Evolutionary conservation across 2,888 invertebrate species (phyloP), one percentile per base, ranked within the genome.

Genomic region (Branchipolynoe longqiensis): DNA sequence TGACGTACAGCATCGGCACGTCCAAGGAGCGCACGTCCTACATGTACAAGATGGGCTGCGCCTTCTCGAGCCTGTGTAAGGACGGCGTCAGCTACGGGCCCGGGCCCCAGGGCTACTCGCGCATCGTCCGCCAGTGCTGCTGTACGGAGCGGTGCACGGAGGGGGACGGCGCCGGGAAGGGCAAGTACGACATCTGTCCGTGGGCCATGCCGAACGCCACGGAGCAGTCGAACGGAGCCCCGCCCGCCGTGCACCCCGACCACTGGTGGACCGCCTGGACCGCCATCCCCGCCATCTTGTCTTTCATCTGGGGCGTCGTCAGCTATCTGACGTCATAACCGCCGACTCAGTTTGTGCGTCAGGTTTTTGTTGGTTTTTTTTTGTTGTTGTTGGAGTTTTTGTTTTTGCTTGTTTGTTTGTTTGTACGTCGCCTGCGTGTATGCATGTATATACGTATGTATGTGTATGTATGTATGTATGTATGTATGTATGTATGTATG

Each of bases 21-120:
- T 14, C 14, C 33, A 84, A 64, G 25, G 83, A 83, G 40, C 59
- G 84, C 3, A 84, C 84, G 18, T 28, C 62, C 48, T 84, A 41
- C 69, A 84, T 84, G 84, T 84, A 31, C 54, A 84, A 84, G 56
- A 84, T 84, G 84, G 84, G 84, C 69, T 84, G 84, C 25, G 69
- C 84, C 69, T 69, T 41, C 33, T 64, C 64, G 8, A 69, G 84
- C 33, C 38, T 84, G n/a, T 84, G 84, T 36, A 84, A 84, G 84
- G 84, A 84, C 28, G 84, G 84, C 48, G 36, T 84, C 69, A 84
- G 84, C 73, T 84, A 84, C 41, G 84, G 84, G 2, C 84, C 84
- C 3, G 84, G 84, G 33, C 84, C 84, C 40, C 41, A 69, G 54
- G 84, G 84, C 41, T 84, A 84, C 64, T 84, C 84, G n/a, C 40